Evolutionary conservation across 2,888 invertebrate genomes (phyloP), one percentile per base, ranked within the genome.

Genomic region (Stenotaenia linearis): DNA sequence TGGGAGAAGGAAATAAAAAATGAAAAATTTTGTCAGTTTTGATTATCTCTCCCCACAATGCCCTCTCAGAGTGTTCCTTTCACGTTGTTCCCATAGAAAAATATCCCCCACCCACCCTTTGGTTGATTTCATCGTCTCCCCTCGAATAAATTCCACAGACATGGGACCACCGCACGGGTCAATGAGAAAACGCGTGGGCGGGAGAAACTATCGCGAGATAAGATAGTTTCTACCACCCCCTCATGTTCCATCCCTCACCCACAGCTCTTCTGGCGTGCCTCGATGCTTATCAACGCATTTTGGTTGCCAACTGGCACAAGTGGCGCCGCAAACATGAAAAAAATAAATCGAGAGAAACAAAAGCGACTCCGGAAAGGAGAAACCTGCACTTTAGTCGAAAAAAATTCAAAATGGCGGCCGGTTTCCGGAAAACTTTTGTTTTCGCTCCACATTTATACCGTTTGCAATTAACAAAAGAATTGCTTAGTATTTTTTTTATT

Each of bases 131-230:
- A 61, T 61, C 61, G 61, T 61, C 25, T 61, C 61, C 61, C 61
- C 61, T 61, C 61, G 28, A 61, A 61, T 61, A 61, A 61, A 61
- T 61, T 61, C 61, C 61, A 61, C 25, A 61, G 61, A 61, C 61
- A 61, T 61, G 61, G 61, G 61, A 61, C 61, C 61, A 61, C 61
- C 61, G 61, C 61, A 61, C 61, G 61, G 61, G 61, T 61, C 61
- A 61, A 25, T 25, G 61, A 61, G 61, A 61, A 15, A 61, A 61
- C 61, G 61, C 61, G 61, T 61, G 61, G 61, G 61, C 61, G 61
- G 61, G 61, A 61, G n/a, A 45, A 5, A 45, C 45, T 5, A 45
- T 7, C 45, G 15, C 18, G 6, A 45, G 61, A 61, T 61, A 61
- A 61, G 61, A 61, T 61, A 61, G 3, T n/a, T n/a, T 23, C 28